Conservation (phyloP, 2,797 vertebrate species). For the Tenualosa thibaudeaui region DNA sequence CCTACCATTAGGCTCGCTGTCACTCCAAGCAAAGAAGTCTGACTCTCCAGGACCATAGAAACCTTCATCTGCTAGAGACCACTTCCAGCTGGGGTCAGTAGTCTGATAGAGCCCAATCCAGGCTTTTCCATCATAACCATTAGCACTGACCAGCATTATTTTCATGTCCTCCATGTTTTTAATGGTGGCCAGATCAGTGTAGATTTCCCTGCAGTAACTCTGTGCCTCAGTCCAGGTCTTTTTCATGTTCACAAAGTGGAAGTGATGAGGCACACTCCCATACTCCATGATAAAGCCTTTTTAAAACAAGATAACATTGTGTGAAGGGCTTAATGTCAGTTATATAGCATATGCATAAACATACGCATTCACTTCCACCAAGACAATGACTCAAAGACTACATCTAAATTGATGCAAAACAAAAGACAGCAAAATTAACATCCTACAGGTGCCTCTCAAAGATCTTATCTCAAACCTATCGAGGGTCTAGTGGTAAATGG, state of each 20-base stretch:
- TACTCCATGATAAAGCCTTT: not conserved
- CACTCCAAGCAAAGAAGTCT: not conserved
- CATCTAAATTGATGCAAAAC: too few relatives aligned
- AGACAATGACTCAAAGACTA: too few relatives aligned
- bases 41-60: not conserved
- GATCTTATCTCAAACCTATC: too few relatives aligned
- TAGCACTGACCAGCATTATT: not conserved
- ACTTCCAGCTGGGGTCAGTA: constrained; percentile 43
- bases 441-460: too few relatives aligned
- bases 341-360: too few relatives aligned
- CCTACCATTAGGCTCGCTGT: constrained; percentile 22
- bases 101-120: constrained; percentile 55
- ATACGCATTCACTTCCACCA: too few relatives aligned
- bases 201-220: constrained; percentile 39
- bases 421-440: too few relatives aligned
- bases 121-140: not conserved
- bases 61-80: constrained; percentile 38
- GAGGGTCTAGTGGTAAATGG: too few relatives aligned
- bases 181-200: constrained; percentile 50
- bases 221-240: constrained; percentile 46
- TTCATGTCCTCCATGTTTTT: constrained; percentile 22
- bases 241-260: constrained; percentile 25
- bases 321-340: not conserved
- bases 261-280: constrained; percentile 16
- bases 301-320: not conserved